Conservation (phyloP, 2,797 vertebrate species). For the Brachyalestes nurse region DNA sequence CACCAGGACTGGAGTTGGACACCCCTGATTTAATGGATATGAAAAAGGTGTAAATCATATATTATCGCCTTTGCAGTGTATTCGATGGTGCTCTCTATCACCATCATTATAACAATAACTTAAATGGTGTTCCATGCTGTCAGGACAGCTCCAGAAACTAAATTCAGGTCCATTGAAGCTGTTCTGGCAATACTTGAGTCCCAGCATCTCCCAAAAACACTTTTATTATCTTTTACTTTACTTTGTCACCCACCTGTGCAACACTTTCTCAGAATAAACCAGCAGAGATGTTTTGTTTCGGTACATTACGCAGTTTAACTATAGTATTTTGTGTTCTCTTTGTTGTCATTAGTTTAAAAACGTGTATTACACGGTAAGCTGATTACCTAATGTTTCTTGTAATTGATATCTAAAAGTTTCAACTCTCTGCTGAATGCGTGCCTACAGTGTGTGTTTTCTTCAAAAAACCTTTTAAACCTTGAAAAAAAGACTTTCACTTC, state of each 20-base stretch:
- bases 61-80: neutral
- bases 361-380: neutral
- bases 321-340: neutral
- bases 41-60: too few relatives aligned
- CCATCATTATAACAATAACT: neutral
- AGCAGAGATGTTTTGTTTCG: neutral
- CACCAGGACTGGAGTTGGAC: too few relatives aligned
- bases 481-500: neutral
- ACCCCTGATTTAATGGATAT: too few relatives aligned
- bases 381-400: neutral
- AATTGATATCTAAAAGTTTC: neutral
- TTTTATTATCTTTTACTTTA: neutral
- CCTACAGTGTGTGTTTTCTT: neutral
- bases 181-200: neutral
- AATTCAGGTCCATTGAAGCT: neutral
- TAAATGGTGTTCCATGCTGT: neutral
- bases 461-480: neutral
- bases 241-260: neutral
- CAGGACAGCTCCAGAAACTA: neutral
- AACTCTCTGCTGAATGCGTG: neutral
- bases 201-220: neutral
- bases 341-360: neutral
- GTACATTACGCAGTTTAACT: constrained; percentile 7
- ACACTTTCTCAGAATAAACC: neutral
- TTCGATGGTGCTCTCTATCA: neutral